Base-by-base conservation (phyloP, 1,140 invertebrate species). In the Formica selysi region DNA sequence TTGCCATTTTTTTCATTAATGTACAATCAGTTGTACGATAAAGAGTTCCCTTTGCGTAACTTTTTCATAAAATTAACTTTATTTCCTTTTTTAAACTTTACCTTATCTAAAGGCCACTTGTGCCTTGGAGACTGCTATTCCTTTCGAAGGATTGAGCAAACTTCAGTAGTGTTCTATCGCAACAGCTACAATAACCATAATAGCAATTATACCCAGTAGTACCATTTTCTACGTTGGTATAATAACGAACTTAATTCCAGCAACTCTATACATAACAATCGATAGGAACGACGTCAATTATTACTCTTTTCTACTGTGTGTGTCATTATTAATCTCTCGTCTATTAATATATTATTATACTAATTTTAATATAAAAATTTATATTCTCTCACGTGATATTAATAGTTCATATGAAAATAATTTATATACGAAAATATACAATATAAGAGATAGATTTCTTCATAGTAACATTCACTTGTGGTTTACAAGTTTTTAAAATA, bases 11-110 rank as follows among this genome's bases (percentile, higher is more conserved):
- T 48, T 44, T 70, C 1, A 26, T 67, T 22, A 26, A 26, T 10
- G 4, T 26, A 41, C 13, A 19, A 51, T 51, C 3, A 51, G 6
- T 44, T 68, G 13, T 2, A 51, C 4, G 16, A 51, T 19, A 26
- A 36, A 13, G 5, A 67, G 3, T 48, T 64, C 26, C 16, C 13
- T 70, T 70, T 10, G 6, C 7, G 10, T 10, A 70, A 44, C 3
- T 44, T 70, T 70, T 29, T 71, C 6, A 70, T 16, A 38, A 16
- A 67, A 67, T 64, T 64, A 64, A 64, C 32, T 41, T 38, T 67
- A 22, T 5, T 67, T 22, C 36, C n/a, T 3, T 32, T 32, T 32
- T 32, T 32, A 32, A 32, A 32, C 32, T 26, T 29, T 64, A 51
- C 4, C 16, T 51, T 51, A 51, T 32, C 8, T 67, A 38, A 38